Evolutionary conservation across 2,888 invertebrate species (phyloP).

Genomic region (Sepiola atlantica): DNA sequence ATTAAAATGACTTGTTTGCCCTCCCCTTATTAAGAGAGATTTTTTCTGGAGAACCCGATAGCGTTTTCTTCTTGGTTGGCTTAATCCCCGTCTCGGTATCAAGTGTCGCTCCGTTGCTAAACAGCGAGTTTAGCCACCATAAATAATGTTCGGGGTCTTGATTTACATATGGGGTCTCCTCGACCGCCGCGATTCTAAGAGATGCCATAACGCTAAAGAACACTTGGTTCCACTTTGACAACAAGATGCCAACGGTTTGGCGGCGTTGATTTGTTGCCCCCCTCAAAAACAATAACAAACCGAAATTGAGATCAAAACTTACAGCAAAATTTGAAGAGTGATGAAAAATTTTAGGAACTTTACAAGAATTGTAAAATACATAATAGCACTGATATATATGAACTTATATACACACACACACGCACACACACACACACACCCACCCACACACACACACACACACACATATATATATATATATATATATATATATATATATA

Average conservation of each 20-base stretch:
- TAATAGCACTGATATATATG: too few species aligned
- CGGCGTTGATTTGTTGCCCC: background rate
- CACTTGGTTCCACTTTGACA: background rate
- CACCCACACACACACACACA: too few species aligned
- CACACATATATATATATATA: too few species aligned
- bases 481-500: too few species aligned
- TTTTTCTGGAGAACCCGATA: background rate
- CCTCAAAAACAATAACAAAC: background rate
- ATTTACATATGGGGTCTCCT: background rate
- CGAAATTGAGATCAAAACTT: background rate
- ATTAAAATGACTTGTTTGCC: background rate
- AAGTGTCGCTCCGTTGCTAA: background rate
- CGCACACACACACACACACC: too few species aligned
- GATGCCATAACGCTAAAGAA: background rate
- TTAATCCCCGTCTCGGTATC: background rate
- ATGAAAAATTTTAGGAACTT: too few species aligned
- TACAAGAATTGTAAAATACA: too few species aligned
- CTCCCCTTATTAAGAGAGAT: background rate
- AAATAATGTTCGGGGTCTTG: background rate
- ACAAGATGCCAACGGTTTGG: background rate
- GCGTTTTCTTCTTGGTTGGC: background rate
- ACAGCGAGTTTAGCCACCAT: conserved; percentile 32
- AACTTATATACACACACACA: too few species aligned
- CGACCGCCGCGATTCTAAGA: background rate
- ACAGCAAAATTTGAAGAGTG: too few species aligned